A percentile compares a stretch with the other conserved stretches of the same genome.
Conservation (phyloP, 2,888 invertebrate species). For the Liposcelis brunnea region DNA sequence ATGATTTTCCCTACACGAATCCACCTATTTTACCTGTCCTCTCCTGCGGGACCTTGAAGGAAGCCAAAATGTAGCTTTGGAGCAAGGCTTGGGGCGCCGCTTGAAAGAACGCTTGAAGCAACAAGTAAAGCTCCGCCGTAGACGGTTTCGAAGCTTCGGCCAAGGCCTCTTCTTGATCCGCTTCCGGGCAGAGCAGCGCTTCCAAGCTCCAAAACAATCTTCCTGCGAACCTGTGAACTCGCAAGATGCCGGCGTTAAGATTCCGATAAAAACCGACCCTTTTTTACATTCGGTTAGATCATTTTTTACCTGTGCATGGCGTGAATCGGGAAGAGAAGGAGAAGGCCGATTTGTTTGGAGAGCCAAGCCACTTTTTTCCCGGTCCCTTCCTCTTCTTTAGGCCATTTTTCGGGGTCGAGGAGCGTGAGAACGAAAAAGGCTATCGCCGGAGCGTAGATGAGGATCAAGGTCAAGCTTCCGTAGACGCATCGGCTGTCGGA, state of each 20-base stretch:
- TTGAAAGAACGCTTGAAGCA: slow-evolving; percentile 61
- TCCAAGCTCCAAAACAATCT: slow-evolving; percentile 63
- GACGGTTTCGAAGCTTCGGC: slow-evolving; percentile 41
- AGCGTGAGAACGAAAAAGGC: slow-evolving; percentile 33
- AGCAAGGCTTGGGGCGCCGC: slow-evolving; percentile 54
- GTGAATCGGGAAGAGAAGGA: slow-evolving; percentile 39
- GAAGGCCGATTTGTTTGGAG: slow-evolving; percentile 30
- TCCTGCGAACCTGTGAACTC: slow-evolving; percentile 41
- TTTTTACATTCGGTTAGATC: no score
- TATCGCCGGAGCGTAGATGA: slow-evolving; percentile 26
- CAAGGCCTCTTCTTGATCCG: slow-evolving; percentile 41
- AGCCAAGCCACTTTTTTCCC: slow-evolving; percentile 31
- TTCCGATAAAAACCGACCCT: no score
- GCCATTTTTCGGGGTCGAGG: slow-evolving; percentile 37
- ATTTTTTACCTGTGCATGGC: slow-evolving; percentile 39
- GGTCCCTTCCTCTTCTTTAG: slow-evolving; percentile 30
- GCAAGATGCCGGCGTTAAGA: no score
- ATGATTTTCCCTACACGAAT: background rate
- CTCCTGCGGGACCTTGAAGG: slow-evolving; percentile 33
- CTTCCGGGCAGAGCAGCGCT: slow-evolving; percentile 41
- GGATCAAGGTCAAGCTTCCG: slow-evolving; percentile 24
- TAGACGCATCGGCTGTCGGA: slow-evolving; percentile 36
- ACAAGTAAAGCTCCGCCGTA: slow-evolving; percentile 56
- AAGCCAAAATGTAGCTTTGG: slow-evolving; percentile 43
- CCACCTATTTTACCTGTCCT: slow-evolving; percentile 35